Percentiles rank a stretch among this genome's conserved stretches.
phyloP scores from a whole-genome alignment of 2,888 invertebrate species.

The Marasmarcha lunaedactyla region DNA sequence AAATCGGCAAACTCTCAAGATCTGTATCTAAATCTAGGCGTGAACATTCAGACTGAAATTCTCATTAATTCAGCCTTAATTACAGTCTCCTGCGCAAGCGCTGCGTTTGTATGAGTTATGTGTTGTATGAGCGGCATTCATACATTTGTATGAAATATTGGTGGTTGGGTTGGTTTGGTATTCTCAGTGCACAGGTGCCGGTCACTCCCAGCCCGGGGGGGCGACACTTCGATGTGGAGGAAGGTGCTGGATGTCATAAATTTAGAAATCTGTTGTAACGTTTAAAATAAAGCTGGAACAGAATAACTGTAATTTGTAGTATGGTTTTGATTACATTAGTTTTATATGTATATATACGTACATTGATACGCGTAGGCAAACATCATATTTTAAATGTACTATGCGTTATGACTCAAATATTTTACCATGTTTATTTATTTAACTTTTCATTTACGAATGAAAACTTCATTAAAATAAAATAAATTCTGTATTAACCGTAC shows the following conservation, averaged over 20 bases:
- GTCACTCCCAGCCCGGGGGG: constrained; percentile 44
- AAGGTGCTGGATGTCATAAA: background rate
- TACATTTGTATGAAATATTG: constrained; percentile 54
- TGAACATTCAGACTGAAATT: constrained; percentile 33
- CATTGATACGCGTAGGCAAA: too few species aligned
- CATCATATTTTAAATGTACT: too few species aligned
- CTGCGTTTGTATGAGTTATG: constrained; percentile 45
- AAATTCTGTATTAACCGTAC: too few species aligned
- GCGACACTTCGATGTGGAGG: constrained; percentile 30
- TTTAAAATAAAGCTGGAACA: too few species aligned
- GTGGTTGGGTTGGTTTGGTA: constrained; percentile 42
- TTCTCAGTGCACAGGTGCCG: constrained; percentile 39
- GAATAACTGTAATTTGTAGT: too few species aligned
- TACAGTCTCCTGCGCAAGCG: constrained; percentile 36
- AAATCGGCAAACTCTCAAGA: background rate
- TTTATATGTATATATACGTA: too few species aligned
- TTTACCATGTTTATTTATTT: too few species aligned
- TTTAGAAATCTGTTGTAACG: background rate
- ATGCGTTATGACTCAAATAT: too few species aligned
- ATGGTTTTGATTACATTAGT: too few species aligned
- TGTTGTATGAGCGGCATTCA: constrained; percentile 22
- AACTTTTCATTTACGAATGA: too few species aligned
- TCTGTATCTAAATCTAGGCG: constrained; percentile 32
- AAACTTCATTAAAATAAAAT: too few species aligned
- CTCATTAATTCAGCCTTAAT: constrained; percentile 53